Evolutionary conservation across 2,888 invertebrate species (phyloP), one percentile per base, ranked within the genome.

Genomic region (Luperina nickerlii): DNA sequence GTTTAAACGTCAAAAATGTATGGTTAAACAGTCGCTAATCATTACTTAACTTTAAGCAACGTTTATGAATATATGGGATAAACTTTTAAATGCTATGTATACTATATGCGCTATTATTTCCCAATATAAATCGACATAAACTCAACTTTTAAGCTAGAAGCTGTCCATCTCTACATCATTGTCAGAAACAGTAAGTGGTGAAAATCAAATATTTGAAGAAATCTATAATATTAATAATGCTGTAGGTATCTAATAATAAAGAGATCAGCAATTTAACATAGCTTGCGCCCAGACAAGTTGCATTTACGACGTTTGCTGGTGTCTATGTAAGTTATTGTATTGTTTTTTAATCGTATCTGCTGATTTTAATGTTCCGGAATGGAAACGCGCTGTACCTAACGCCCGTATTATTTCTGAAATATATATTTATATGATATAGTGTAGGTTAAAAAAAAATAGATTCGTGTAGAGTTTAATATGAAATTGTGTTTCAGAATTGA

Each of bases 181-280:
- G 4, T 8, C 13, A 48, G 20, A 38, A 11, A 65, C n/a, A 70
- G 54, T 24, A 45, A 70, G 42, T 13, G 24, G 18, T 60, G 15
- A 20, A 18, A 32, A 38, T 71, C 60, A 13, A 67, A 42, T n/a
- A 42, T n/a, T 38, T 2, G 7, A 38, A 65, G 18, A 42, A 11
- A 45, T 68, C 42, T 9, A n/a, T 42, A 18, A 15, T n/a, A n/a
- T 60, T 60, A 48, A 54, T 51, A 48, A 60, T 51, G 3, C 42
- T 27, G 8, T 65, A 67, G 15, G n/a, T 70, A 48, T 60, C 13
- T 57, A 24, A 15, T 54, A 71, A 54, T 72, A 51, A 54, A 72
- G 32, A 72, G 79, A 71, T 78, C 51, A 60, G 9, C n/a, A 13
- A n/a, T 79, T 66, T 57, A 74, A 65, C 32, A 48, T 65, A 70